phyloP scores from a whole-genome alignment of 2,113 vertebrate species.

The Meleagris gallopavo region DNA sequence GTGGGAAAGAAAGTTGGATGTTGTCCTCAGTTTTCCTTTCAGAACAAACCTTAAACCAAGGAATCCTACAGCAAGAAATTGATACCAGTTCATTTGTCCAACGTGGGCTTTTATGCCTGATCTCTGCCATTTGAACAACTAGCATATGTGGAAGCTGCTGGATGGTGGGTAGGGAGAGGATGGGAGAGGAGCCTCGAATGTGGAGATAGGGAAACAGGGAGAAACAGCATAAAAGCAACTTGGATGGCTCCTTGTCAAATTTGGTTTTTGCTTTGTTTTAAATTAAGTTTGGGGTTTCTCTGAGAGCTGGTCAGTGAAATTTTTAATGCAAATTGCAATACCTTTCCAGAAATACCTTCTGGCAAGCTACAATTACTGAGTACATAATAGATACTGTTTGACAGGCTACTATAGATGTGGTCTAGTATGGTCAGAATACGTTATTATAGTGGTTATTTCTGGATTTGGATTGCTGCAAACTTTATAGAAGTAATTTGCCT shows the following conservation, averaged over 20 bases:
- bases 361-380: background rate
- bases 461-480: background rate
- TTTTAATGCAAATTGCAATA: background rate
- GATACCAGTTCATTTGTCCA: background rate
- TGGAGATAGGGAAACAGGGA: fast-evolving
- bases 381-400: background rate
- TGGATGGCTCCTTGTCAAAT: background rate
- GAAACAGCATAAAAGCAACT: background rate
- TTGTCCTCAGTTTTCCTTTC: background rate
- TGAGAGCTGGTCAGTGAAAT: background rate
- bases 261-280: background rate
- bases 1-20: background rate
- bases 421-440: background rate
- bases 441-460: background rate
- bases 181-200: background rate
- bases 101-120: background rate
- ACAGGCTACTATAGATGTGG: background rate
- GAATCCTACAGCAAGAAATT: background rate
- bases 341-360: background rate
- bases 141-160: background rate
- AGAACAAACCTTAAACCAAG: background rate
- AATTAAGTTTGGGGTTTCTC: background rate
- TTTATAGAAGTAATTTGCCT: background rate
- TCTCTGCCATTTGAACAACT: fast-evolving
- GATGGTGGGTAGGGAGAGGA: background rate